Base-by-base conservation (phyloP, 2,113 vertebrate genomes). In the Dunckerocampus dactyliophorus region DNA sequence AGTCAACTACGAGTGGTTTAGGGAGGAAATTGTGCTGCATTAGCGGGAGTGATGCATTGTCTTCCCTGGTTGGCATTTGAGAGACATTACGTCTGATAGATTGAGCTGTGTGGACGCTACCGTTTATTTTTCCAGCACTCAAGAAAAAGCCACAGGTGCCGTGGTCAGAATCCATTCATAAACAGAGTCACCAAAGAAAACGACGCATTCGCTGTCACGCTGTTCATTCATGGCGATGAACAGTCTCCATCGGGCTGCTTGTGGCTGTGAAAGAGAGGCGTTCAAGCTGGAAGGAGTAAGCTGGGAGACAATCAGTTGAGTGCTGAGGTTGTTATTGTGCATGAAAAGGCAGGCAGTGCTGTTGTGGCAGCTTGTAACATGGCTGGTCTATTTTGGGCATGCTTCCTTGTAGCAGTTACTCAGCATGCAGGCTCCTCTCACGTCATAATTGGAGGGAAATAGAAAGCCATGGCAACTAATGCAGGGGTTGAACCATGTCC, bases 381-480 rank as follows among this genome's bases (percentile, higher is more conserved):
- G 71, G 71, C 77, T 28, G 72, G 65, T 75, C 86, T 91, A 90
- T 90, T 91, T 87, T 89, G 67, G 52, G 81, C 79, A 54, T 65
- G 82, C 65, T 84, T 88, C 79, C 79, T 87, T 81, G 84, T 84
- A 87, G 85, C 87, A 80, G 87, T 90, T 86, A 76, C 85, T 89
- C 88, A 88, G 85, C 83, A 79, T 81, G 87, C 76, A 76, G 78
- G 75, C 82, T 80, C 69, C 78, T 83, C 76, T 76, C 71, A 62
- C 81, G 78, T 88, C 86, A 88, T 78, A 81, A 86, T 84, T 88
- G 76, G 66, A 74, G 65, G 37, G 5, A 56, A 74, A 82, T 70
- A 72, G 81, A 87, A 89, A 87, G 72, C 85, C 82, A 88, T 90
- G 85, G 87, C 82, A 90, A 89, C 86, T 83, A 88, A 88, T 85